Conservation (phyloP, 2,797 vertebrate species). For the Neomorphus geoffroyi region DNA sequence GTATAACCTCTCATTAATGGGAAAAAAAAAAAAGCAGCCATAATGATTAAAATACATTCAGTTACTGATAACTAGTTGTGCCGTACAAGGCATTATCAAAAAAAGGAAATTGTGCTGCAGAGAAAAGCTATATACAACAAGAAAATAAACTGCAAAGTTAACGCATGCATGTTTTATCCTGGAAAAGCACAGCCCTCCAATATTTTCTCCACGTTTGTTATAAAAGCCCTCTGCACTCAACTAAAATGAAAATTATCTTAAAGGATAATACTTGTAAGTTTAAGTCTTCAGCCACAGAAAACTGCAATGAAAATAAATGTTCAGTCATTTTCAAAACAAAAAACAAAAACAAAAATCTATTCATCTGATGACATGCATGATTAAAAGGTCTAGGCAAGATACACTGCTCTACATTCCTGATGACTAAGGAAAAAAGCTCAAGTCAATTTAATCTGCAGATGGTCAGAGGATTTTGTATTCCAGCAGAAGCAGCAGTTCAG, state of each 20-base stretch:
- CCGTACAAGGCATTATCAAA: conserved; percentile 73
- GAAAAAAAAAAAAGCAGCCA: conserved; percentile 72
- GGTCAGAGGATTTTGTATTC: conserved; percentile 77
- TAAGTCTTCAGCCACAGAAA: conserved; percentile 81
- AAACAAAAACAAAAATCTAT: conserved; percentile 69
- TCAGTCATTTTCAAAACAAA: conserved; percentile 79
- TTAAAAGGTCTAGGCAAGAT: conserved; percentile 80
- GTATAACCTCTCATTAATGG: conserved; percentile 79
- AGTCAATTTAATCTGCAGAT: conserved; percentile 81
- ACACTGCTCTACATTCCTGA: conserved; percentile 76
- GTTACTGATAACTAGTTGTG: conserved; percentile 80
- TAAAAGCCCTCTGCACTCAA: conserved; percentile 82
- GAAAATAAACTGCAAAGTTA: conserved; percentile 78
- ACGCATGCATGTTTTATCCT: conserved; percentile 81
- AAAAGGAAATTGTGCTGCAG: conserved; percentile 77
- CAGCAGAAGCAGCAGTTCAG: conserved; percentile 80
- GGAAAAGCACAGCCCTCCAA: conserved; percentile 81
- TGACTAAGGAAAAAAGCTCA: conserved; percentile 79
- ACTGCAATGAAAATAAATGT: conserved; percentile 79
- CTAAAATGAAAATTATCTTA: conserved; percentile 81
- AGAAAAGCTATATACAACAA: conserved; percentile 81
- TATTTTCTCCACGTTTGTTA: conserved; percentile 74
- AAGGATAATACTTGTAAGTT: conserved; percentile 82
- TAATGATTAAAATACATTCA: conserved; percentile 83
- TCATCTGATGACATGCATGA: conserved; percentile 83